Conservation (phyloP, 2,113 vertebrate species). For the Urocitellus parryii region DNA sequence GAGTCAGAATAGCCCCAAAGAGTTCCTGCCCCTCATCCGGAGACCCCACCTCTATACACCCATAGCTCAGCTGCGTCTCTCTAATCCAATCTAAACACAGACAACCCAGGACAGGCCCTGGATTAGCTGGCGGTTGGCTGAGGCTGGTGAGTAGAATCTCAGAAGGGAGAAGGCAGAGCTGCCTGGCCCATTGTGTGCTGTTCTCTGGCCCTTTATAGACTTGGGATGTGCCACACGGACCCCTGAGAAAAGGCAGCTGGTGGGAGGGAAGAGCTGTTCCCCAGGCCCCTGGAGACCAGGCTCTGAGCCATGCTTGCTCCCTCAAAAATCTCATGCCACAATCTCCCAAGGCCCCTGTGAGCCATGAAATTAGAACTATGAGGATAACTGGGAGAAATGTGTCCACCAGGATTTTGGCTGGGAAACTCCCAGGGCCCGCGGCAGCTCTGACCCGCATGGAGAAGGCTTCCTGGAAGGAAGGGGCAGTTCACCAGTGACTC, state of each 20-base stretch:
- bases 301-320: background rate
- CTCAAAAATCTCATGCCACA: background rate
- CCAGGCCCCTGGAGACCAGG: background rate
- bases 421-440: background rate
- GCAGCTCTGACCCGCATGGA: background rate
- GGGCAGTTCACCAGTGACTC: background rate
- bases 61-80: slow-evolving; percentile 32
- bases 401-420: background rate
- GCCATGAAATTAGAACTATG: background rate
- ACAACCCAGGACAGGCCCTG: background rate
- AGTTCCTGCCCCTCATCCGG: background rate
- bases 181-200: rapidly evolving
- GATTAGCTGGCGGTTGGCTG: background rate
- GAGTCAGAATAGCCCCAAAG: background rate
- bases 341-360: background rate
- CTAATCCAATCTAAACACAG: slow-evolving; percentile 65
- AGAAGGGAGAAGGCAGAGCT: background rate
- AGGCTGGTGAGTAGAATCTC: background rate
- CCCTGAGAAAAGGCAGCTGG: background rate
- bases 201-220: background rate
- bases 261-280: background rate
- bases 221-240: background rate
- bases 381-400: background rate
- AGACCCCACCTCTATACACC: background rate
- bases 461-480: background rate